Percentiles rank a stretch among this genome's conserved stretches.
Evolutionary conservation across 2,797 vertebrate genomes (phyloP).

Genomic region (Eidolon dupreanum): DNA sequence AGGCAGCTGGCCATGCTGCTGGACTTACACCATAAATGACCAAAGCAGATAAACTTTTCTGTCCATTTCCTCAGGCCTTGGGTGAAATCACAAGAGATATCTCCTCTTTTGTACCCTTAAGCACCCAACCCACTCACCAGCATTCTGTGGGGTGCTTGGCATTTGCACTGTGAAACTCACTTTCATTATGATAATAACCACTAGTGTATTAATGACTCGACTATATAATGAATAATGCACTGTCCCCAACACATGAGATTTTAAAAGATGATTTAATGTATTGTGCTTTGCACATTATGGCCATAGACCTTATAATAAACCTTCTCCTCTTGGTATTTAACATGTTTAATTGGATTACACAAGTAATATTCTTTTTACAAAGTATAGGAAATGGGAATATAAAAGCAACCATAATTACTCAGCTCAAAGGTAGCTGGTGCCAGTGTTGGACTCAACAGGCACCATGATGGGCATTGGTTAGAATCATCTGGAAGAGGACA

Average conservation of each 20-base stretch:
- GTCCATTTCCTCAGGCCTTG: not conserved
- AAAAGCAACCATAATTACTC: not conserved
- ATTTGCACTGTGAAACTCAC: not conserved
- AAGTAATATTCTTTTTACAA: not conserved
- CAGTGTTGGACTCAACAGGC: not conserved
- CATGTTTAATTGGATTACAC: not conserved
- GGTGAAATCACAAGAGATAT: not conserved
- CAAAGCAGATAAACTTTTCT: not conserved
- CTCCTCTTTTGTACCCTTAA: not conserved
- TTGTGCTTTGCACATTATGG: not conserved
- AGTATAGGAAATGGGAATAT: not conserved
- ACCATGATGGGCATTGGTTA: not conserved
- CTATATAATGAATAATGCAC: not conserved
- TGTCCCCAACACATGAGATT: not conserved
- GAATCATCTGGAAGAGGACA: not conserved
- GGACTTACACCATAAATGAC: not conserved
- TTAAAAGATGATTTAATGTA: not conserved
- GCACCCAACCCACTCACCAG: not conserved
- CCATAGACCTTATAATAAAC: not conserved
- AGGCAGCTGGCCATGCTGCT: not conserved
- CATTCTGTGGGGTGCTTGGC: not conserved
- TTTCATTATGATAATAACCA: not conserved
- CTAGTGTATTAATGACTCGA: not conserved
- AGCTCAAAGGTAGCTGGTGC: not conserved
- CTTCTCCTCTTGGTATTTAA: not conserved